Evolutionary conservation across 2,113 vertebrate species (phyloP), one percentile per base, ranked within the genome.

Genomic region (Dermatemys mawii): DNA sequence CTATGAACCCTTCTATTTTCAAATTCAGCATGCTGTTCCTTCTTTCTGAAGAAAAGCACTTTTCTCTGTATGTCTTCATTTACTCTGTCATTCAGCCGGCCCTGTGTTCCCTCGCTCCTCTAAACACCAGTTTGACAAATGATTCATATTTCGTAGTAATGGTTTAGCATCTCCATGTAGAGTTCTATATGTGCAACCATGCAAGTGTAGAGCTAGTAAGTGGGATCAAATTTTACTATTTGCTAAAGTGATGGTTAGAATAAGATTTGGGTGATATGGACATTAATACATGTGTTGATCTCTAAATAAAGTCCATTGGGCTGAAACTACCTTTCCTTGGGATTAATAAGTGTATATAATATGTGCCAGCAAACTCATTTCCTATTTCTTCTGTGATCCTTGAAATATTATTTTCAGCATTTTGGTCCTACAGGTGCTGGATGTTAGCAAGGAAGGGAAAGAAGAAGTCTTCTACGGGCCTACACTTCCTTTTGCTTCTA

Each of bases 391-490:
- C 13, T 55, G 51, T 24, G 46, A 48, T 50, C 29, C 41, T 54
- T 60, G 55, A 91, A 70, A 27, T 50, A 32, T n/a, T 32, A 32
- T 21, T 93, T 80, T 53, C 32, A 73, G 12, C 1, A 4, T 87
- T 95, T 93, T 93, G 91, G 44, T 94, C 86, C 84, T 84, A 51
- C 95, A 99, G 99, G 99, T 99, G 89, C 95, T 99, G 97, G 99
- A 99, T 93, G 98, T 99, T 54, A 99, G 99, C 91, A 98, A 98
- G 80, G 99, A 99, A 96, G 99, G 99, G 87, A 99, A 99, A 95
- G 99, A 99, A 96, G 99, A 99, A 95, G 99, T 99, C 2, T 99
- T 99, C 97, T 99, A 99, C 6, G 99, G 99, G 46, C 99, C 99
- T 16, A 99, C 99, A 0, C 98, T 99, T 70, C 99, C 99, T 5